Evolutionary conservation across 2,113 vertebrate species (phyloP).

Genomic region (Albula glossodonta): DNA sequence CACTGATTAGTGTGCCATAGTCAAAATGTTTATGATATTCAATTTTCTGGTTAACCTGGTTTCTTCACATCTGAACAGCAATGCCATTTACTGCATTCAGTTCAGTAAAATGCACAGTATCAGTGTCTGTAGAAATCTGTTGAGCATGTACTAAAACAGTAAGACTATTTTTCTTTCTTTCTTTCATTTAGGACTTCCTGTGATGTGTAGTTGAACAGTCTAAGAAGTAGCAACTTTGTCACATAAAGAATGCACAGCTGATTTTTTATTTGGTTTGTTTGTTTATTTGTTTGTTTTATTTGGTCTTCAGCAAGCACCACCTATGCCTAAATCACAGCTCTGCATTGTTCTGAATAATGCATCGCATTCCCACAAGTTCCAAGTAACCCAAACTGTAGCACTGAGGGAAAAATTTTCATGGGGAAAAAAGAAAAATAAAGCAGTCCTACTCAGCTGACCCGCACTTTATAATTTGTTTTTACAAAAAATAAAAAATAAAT

Average conservation of each 20-base stretch:
- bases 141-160: slow-evolving; percentile 56
- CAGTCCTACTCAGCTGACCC: slow-evolving; percentile 80
- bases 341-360: slow-evolving; percentile 41
- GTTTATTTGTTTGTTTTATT: slow-evolving; percentile 21
- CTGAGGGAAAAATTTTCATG: slow-evolving; percentile 39
- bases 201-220: slow-evolving; percentile 63
- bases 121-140: slow-evolving; percentile 49
- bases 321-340: slow-evolving; percentile 37
- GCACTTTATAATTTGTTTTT: slow-evolving; percentile 84
- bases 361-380: slow-evolving; percentile 1
- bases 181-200: slow-evolving; percentile 61
- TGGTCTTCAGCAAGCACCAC: slow-evolving; percentile 37
- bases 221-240: slow-evolving; percentile 57
- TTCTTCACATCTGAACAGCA: slow-evolving; percentile 33
- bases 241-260: slow-evolving; percentile 50
- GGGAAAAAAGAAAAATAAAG: slow-evolving; percentile 36
- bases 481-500: slow-evolving; percentile 51
- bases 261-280: slow-evolving; percentile 32
- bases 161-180: slow-evolving; percentile 59
- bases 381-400: slow-evolving; percentile 41
- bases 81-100: slow-evolving; percentile 34
- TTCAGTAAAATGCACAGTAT: slow-evolving; percentile 43
- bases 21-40: slow-evolving; percentile 38
- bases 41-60: slow-evolving; percentile 53
- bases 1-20: slow-evolving; percentile 41